Evolutionary conservation across 2,888 invertebrate genomes (phyloP).

Genomic region (Oligia fasciuncula): DNA sequence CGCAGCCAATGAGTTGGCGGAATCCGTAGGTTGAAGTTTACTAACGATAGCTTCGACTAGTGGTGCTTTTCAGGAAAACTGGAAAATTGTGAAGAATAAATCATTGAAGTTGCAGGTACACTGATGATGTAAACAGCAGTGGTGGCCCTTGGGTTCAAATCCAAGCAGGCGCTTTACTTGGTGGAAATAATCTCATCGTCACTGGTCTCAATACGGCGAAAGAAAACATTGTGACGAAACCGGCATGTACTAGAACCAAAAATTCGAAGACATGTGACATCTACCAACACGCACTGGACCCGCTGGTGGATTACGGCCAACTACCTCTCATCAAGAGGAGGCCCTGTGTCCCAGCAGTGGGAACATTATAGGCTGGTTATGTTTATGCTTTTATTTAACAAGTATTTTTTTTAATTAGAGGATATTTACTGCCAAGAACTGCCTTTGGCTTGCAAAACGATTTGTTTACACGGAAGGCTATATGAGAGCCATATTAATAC

Average conservation of each 20-base stretch:
- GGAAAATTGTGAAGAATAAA: no score
- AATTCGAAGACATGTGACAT: neutral
- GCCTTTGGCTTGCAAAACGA: conserved; percentile 6
- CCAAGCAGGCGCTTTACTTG: no score
- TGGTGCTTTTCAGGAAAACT: neutral
- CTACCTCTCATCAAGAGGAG: no score
- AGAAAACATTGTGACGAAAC: neutral
- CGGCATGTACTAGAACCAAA: neutral
- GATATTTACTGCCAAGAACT: neutral
- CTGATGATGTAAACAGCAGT: no score
- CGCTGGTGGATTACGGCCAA: no score
- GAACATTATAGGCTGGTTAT: no score
- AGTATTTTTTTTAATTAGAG: neutral
- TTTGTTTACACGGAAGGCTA: conserved; percentile 8
- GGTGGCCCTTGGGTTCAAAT: no score
- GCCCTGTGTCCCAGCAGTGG: no score
- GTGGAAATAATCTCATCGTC: no score
- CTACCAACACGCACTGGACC: no score
- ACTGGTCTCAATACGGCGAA: neutral
- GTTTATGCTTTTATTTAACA: neutral
- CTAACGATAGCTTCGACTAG: neutral
- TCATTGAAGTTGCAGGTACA: neutral
- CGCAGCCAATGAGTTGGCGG: neutral
- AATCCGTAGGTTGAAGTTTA: neutral
- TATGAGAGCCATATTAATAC: conserved; percentile 6